Evolutionary conservation across 2,888 invertebrate species (phyloP).

Genomic region (Thalpophila matura): DNA sequence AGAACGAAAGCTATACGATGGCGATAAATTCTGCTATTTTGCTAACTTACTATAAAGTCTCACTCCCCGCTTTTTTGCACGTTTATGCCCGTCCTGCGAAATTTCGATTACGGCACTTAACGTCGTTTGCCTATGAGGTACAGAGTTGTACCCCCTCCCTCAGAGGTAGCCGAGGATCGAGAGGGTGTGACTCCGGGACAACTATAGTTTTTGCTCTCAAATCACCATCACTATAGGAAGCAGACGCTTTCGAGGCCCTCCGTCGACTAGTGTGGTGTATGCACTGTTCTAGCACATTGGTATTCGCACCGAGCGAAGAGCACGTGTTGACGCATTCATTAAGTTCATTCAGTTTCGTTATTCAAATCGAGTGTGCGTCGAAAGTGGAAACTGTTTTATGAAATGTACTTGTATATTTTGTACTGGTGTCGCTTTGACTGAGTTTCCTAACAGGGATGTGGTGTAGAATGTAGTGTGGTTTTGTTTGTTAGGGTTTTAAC

Average conservation of each 20-base stretch:
- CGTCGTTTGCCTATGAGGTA: no score
- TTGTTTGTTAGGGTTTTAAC: not conserved
- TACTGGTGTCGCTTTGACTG: slow-evolving; percentile 16
- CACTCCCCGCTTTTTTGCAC: no score
- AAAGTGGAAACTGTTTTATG: slow-evolving; percentile 66
- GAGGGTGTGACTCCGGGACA: no score
- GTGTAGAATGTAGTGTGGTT: not conserved
- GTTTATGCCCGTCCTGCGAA: no score
- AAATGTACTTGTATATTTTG: slow-evolving; percentile 49
- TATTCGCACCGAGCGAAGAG: slow-evolving; percentile 43
- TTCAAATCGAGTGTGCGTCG: slow-evolving; percentile 64
- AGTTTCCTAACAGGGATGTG: slow-evolving; percentile 45
- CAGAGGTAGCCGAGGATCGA: no score
- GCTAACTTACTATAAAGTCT: no score
- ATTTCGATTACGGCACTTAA: no score
- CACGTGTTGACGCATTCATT: slow-evolving; percentile 64
- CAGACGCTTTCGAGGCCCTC: slow-evolving; percentile 6
- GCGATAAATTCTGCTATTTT: no score
- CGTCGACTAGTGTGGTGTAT: slow-evolving; percentile 17
- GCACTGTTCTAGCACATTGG: slow-evolving; percentile 47
- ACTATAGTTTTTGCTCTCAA: no score
- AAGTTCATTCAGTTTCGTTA: slow-evolving; percentile 65
- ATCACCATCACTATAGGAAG: slow-evolving; percentile 26
- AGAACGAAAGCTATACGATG: no score
- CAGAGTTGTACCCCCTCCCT: no score